Evolutionary conservation across 2,797 vertebrate species (phyloP), one percentile per base, ranked within the genome.

Genomic region (Cichlasoma orientale): DNA sequence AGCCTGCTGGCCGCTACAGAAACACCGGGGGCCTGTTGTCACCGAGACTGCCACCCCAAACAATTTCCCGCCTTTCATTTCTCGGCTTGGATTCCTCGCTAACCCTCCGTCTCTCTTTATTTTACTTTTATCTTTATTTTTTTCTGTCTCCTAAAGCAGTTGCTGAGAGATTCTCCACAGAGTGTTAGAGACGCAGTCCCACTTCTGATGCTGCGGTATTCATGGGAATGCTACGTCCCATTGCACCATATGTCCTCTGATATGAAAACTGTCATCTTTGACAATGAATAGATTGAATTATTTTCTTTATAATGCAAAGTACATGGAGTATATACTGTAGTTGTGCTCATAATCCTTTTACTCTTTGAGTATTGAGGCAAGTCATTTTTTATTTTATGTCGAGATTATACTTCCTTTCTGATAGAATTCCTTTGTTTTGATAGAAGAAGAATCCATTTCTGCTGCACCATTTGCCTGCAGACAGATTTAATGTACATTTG

Each of bases 291-390:
- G 78, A 82, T 82, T 25, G 56, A 71, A 83, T 79, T 74, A 14
- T 57, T n/a, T 29, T 56, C 74, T 70, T 78, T 88, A 23, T 79
- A 36, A 86, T 82, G 56, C 31, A 61, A 70, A 80, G 54, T 31
- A 56, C 3, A 13, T 21, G 7, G 10, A 61, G 72, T 38, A 47
- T 57, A 68, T n/a, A n/a, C n/a, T n/a, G n/a, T 74, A 69, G 33
- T 61, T n/a, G 7, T 23, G 21, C 68, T 68, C 16, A n/a, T 87
- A 90, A 91, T 90, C 86, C 78, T 38, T 2, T 44, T 18, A 23
- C 72, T 76, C 56, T 59, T 16, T 4, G 56, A 71, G 66, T 61
- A 86, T 53, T 31, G 2, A 74, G 74, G 52, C 55, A 29, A 76
- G 29, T 80, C 53, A 19, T 86, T 82, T 79, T 75, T 23, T 75